These are phyloP conservation scores for Hemicentrotus pulcherrimus DNA, from an alignment of 35 echinoderm and acorn worm genomes.

Conservation along the genomic window DNA sequence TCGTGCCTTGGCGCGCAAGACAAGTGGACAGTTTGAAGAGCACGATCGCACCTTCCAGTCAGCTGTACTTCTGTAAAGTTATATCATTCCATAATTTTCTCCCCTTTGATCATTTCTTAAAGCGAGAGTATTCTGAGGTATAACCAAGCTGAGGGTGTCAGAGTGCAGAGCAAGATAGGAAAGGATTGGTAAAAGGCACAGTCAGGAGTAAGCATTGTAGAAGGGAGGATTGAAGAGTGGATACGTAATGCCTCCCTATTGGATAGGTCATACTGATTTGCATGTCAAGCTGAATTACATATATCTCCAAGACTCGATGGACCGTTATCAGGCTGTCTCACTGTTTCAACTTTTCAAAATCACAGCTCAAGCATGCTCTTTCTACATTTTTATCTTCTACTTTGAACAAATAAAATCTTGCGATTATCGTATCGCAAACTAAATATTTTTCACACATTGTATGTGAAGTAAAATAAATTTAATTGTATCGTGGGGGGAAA, in stretches of 20 bases:
- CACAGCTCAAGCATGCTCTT: background rate
- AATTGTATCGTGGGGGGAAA: background rate
- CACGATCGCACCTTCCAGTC: background rate
- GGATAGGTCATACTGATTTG: slow-evolving; percentile 28
- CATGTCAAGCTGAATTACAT: background rate
- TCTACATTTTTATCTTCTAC: background rate
- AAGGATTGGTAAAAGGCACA: background rate
- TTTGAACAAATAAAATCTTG: background rate
- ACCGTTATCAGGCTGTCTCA: background rate
- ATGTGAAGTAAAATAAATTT: background rate
- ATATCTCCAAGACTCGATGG: background rate
- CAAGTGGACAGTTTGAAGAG: background rate
- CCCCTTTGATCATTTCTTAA: background rate
- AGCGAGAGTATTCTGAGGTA: background rate
- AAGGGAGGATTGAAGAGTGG: background rate
- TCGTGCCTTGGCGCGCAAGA: background rate
- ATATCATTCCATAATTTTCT: background rate
- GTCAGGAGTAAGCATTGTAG: background rate
- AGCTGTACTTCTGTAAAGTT: slow-evolving; percentile 12
- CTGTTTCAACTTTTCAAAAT: background rate
- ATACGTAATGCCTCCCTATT: background rate
- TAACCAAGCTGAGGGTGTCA: background rate
- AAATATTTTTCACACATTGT: background rate
- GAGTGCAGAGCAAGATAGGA: background rate
- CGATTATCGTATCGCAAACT: background rate